Evolutionary conservation across 2,797 vertebrate species (phyloP), one percentile per base, ranked within the genome.

Genomic region (Brachymystax lenok): DNA sequence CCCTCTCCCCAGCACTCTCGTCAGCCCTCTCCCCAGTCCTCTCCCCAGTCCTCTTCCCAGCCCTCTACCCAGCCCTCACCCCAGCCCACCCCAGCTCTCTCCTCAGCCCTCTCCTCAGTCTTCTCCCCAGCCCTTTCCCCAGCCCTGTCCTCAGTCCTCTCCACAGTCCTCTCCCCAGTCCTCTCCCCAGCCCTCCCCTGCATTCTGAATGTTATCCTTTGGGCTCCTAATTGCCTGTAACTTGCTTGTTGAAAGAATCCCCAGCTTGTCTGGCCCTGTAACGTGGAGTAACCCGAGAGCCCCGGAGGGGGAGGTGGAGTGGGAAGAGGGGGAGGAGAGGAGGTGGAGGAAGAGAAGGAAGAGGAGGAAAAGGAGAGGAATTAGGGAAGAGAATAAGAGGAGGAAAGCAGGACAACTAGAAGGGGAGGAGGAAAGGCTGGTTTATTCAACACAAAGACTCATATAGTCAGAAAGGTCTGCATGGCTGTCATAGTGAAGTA

Each of bases 191-290:
- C 40, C 40, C 40, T 46, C 90, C 85, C 82, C 90, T 88, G 91
- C 84, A 84, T 63, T 85, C 83, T 92, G 86, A 94, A 90, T 89
- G 92, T 94, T 93, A 79, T 88, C 92, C 88, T 91, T 94, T 91
- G 88, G 91, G 91, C 89, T 75, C 85, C 91, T 93, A 94, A 95
- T 93, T 91, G 94, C 88, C 91, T 87, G 92, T 95, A 90, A 79
- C 83, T 88, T 94, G 89, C 92, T 91, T 82, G 87, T 89, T 92
- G 93, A 92, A 93, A 91, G 87, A 87, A 86, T 84, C 92, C 85
- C 86, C 84, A 92, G 78, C 24, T 76, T 91, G 86, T 92, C 88
- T 88, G 78, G 75, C 85, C 86, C 92, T 84, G 92, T 92, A 85
- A 92, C 75, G 80, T 77, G 19, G n/a, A 80, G 92, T 93, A 95